Conservation (phyloP, 2,113 vertebrate genomes). For the Dicaeum eximium region DNA sequence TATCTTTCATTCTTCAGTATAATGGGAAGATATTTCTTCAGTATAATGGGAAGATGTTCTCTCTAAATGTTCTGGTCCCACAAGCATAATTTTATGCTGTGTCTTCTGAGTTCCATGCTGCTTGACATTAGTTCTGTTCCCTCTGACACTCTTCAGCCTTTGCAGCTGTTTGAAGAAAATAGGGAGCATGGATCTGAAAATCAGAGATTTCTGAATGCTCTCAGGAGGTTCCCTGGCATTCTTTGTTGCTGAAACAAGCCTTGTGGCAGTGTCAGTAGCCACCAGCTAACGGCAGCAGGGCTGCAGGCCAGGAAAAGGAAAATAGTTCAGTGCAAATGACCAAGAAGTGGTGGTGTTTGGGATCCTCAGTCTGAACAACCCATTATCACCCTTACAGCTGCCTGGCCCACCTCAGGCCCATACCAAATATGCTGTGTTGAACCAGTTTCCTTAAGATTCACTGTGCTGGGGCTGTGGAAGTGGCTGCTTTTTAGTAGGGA, state of each 20-base stretch:
- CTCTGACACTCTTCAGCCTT: background rate
- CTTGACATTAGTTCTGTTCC: background rate
- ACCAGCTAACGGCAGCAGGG: background rate
- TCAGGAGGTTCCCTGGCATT: background rate
- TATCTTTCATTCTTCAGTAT: background rate
- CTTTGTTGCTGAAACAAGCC: background rate
- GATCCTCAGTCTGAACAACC: background rate
- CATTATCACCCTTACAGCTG: background rate
- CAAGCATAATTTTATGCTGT: background rate
- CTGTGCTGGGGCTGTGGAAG: background rate
- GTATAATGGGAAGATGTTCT: background rate
- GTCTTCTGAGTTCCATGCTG: background rate
- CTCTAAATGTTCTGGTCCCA: background rate
- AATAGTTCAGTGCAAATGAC: background rate
- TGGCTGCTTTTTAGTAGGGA: background rate
- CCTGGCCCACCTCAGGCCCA: background rate
- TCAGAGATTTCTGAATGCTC: background rate
- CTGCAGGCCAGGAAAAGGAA: background rate
- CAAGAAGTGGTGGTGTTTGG: background rate
- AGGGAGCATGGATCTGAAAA: background rate
- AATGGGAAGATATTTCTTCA: background rate
- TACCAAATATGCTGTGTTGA: background rate
- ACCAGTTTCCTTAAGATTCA: fast-evolving
- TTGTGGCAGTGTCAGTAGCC: background rate
- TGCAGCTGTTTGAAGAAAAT: background rate